phyloP scores from a whole-genome alignment of 2,113 vertebrate species.

The Dermatemys mawii region DNA sequence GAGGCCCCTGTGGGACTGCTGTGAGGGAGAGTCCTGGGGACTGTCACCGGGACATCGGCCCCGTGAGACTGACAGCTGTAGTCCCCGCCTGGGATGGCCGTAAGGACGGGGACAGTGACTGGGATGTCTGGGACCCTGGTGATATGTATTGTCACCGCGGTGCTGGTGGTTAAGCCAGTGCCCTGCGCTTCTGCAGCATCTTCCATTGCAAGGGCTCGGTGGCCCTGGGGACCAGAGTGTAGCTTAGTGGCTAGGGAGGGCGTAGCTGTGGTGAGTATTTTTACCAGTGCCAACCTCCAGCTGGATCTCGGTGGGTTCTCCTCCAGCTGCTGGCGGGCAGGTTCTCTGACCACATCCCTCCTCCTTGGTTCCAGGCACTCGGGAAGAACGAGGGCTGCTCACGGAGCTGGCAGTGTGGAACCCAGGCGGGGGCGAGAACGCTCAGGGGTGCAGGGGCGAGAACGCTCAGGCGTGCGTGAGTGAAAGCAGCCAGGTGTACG shows the following conservation, averaged over 20 bases:
- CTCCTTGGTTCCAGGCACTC: constrained; percentile 65
- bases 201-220: background rate
- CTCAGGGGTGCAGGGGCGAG: background rate
- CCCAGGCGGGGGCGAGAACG: background rate
- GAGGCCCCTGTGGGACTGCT: constrained; percentile 29
- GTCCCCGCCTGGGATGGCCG: background rate
- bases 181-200: background rate
- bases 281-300: background rate
- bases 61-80: background rate
- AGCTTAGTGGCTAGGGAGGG: background rate
- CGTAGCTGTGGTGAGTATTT: background rate
- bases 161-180: background rate
- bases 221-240: background rate
- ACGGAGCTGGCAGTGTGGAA: background rate
- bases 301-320: background rate
- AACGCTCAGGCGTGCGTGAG: background rate
- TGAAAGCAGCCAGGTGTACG: constrained; percentile 30
- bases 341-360: background rate
- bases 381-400: constrained; percentile 78
- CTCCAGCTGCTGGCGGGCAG: background rate
- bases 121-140: too few species aligned
- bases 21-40: constrained; percentile 8
- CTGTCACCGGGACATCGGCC: background rate
- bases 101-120: background rate
- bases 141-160: background rate